Evolutionary conservation across 2,113 vertebrate genomes (phyloP).

Genomic region (Apodemus sylvaticus): DNA sequence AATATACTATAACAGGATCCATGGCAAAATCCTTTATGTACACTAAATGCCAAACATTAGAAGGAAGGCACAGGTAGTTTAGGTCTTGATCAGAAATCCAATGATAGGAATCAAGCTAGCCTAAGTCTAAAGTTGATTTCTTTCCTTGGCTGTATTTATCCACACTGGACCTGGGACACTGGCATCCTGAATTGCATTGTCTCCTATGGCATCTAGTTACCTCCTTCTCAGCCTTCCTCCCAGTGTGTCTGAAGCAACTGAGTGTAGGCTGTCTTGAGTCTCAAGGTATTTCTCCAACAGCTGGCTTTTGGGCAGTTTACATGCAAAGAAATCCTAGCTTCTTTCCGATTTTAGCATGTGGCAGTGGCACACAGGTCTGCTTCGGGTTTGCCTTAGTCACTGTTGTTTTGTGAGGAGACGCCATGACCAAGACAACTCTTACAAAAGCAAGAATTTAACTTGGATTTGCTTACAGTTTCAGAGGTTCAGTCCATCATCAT

Average conservation of each 20-base stretch:
- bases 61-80: constrained; percentile 19
- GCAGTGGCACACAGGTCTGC: not conserved
- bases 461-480: not conserved
- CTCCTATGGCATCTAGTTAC: not conserved
- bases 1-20: not conserved
- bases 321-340: not conserved
- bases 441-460: not conserved
- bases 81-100: not conserved
- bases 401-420: not conserved
- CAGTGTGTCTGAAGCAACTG: not conserved
- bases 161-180: not conserved
- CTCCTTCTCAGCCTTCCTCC: not conserved
- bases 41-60: not conserved
- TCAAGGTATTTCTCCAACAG: not conserved
- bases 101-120: not conserved
- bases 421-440: not conserved
- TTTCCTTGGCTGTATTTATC: not conserved
- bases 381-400: not conserved
- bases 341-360: not conserved
- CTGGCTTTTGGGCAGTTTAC: not conserved
- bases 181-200: not conserved
- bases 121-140: not conserved
- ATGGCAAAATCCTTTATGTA: constrained; percentile 13
- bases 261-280: not conserved
- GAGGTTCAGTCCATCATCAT: not conserved